Evolutionary conservation across 1,140 invertebrate species (phyloP).

Genomic region (Heliconius nattereri): DNA sequence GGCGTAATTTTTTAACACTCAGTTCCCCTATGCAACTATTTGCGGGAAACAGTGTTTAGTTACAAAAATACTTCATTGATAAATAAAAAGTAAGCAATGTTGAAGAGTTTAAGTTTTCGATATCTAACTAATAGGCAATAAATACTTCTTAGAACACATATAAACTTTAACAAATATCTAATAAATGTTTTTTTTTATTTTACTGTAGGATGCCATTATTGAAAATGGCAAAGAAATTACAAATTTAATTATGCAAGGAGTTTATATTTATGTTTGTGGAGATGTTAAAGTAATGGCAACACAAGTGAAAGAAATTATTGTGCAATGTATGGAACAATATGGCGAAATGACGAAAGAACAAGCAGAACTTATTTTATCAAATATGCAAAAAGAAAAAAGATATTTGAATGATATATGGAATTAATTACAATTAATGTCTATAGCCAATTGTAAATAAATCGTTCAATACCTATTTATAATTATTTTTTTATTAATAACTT

Average conservation of each 20-base stretch:
- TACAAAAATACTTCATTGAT: too few relatives aligned
- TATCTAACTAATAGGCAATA: too few relatives aligned
- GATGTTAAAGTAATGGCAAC: slow-evolving; percentile 88
- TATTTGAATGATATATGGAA: slow-evolving; percentile 83
- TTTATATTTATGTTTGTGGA: slow-evolving; percentile 88
- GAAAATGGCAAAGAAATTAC: slow-evolving; percentile 82
- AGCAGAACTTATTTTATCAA: slow-evolving; percentile 63
- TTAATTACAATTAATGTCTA: slow-evolving; percentile 44
- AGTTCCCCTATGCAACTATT: too few relatives aligned
- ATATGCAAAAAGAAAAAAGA: slow-evolving; percentile 74
- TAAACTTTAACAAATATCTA: not conserved
- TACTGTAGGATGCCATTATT: slow-evolving; percentile 82
- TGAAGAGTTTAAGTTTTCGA: too few relatives aligned
- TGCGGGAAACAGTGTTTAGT: too few relatives aligned
- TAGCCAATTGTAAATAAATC: slow-evolving; percentile 29
- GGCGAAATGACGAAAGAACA: slow-evolving; percentile 64
- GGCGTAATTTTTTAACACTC: too few relatives aligned
- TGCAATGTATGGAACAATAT: slow-evolving; percentile 79
- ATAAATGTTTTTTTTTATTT: slow-evolving; percentile 26
- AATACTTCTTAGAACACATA: too few relatives aligned
- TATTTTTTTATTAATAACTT: too few relatives aligned
- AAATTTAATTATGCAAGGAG: slow-evolving; percentile 82
- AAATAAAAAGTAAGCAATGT: too few relatives aligned
- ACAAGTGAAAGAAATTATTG: slow-evolving; percentile 84
- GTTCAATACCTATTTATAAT: slow-evolving; percentile 17